Conservation (phyloP, 2,113 vertebrate genomes). For the Propithecus coquereli region DNA sequence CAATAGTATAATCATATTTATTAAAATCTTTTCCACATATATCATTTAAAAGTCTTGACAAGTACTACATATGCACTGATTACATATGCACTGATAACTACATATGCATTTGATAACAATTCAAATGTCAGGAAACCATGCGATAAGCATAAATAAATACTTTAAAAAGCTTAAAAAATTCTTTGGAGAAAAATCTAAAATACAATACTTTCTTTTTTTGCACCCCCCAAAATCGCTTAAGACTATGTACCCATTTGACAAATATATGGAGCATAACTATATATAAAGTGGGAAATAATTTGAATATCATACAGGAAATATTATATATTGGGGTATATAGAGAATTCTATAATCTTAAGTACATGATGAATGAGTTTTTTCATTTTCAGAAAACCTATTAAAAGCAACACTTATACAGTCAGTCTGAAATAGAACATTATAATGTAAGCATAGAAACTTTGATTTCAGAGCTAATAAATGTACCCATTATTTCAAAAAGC, state of each 20-base stretch:
- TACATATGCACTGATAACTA: not conserved
- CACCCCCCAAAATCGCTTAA: not conserved
- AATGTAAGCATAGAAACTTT: not conserved
- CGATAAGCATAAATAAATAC: not conserved
- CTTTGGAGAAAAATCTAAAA: not conserved
- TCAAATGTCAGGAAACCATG: not conserved
- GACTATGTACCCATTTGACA: not conserved
- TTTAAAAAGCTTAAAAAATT: conserved; percentile 1
- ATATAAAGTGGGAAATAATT: not conserved
- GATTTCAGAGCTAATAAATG: conserved; percentile 30
- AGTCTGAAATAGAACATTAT: not conserved
- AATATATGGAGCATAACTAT: not conserved
- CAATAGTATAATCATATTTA: not conserved
- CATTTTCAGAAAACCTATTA: not conserved
- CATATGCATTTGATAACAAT: not conserved
- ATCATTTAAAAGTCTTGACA: not conserved
- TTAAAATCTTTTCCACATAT: not conserved
- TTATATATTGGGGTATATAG: not conserved
- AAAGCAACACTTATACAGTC: not conserved
- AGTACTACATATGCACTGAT: not conserved
- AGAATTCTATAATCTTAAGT: not conserved
- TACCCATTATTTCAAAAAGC: conserved; percentile 20
- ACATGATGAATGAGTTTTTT: not conserved
- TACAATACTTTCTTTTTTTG: not conserved
- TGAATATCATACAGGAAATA: not conserved